phyloP scores from a whole-genome alignment of 30 jellyfish, hydroid and myxozoan genomes.

The Nemopilema nomurai region DNA sequence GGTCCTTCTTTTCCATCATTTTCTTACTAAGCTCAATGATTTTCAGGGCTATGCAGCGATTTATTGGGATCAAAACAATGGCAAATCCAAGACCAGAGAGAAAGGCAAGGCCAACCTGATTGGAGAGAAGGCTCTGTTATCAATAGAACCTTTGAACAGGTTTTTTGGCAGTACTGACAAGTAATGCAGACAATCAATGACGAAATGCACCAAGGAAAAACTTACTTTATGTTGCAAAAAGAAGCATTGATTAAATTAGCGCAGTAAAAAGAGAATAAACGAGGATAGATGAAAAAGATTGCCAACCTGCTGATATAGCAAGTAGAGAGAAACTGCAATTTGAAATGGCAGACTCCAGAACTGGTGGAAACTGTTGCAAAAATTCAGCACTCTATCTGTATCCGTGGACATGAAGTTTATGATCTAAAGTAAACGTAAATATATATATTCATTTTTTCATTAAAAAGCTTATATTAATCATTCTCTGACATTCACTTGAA shows the following conservation, averaged over 20 bases:
- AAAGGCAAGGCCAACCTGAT: slow-evolving; percentile 93
- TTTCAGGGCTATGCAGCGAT: slow-evolving; percentile 77
- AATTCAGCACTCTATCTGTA: slow-evolving; percentile 75
- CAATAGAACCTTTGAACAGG: too few species aligned
- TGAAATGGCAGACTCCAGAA: slow-evolving; percentile 98
- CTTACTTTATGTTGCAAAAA: not conserved
- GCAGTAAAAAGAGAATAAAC: too few species aligned
- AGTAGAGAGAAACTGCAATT: slow-evolving; percentile 80
- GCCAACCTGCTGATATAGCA: slow-evolving; percentile 91
- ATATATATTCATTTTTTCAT: too few species aligned
- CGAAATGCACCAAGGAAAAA: too few species aligned
- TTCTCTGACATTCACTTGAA: too few species aligned
- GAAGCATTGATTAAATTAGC: too few species aligned
- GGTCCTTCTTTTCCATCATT: slow-evolving; percentile 90
- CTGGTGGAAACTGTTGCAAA: slow-evolving; percentile 90
- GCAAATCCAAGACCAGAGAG: slow-evolving; percentile 87
- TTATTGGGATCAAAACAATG: slow-evolving; percentile 82
- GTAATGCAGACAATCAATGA: too few species aligned
- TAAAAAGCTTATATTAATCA: not conserved
- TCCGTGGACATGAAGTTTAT: slow-evolving; percentile 95
- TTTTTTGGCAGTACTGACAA: too few species aligned
- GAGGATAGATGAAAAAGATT: too few species aligned
- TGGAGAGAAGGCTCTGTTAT: too few species aligned
- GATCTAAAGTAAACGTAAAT: slow-evolving; percentile 61
- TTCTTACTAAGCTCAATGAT: slow-evolving; percentile 61